phyloP scores from a whole-genome alignment of 2,888 invertebrate species.

The Pantelozetes paolii region DNA sequence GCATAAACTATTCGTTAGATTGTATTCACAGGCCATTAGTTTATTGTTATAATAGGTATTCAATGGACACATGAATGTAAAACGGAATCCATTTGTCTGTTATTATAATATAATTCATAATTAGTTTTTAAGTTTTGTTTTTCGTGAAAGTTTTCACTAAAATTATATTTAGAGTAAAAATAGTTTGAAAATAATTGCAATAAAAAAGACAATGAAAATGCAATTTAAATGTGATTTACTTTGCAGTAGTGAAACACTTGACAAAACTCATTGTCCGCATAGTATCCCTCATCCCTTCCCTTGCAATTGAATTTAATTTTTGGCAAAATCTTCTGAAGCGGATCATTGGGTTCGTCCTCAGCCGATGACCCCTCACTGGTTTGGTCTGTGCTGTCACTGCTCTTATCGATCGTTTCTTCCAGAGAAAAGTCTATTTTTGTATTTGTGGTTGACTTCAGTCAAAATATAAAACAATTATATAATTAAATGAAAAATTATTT shows the following conservation, averaged over 20 bases:
- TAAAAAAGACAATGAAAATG: not conserved
- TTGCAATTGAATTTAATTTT: slow-evolving; percentile 47
- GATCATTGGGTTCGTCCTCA: slow-evolving; percentile 38
- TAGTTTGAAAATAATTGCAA: too few relatives aligned
- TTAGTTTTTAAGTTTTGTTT: not conserved
- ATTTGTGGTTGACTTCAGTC: not conserved
- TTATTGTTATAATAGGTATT: slow-evolving; percentile 47
- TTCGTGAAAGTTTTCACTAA: too few relatives aligned
- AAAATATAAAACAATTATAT: not conserved
- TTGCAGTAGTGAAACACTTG: slow-evolving; percentile 49
- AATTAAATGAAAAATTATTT: not conserved
- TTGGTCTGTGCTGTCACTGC: not conserved
- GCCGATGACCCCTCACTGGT: not conserved
- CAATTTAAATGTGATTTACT: slow-evolving; percentile 7
- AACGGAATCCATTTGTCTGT: slow-evolving; percentile 46
- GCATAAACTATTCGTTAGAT: slow-evolving; percentile 18
- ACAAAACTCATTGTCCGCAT: slow-evolving; percentile 48
- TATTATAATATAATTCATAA: slow-evolving; percentile 5
- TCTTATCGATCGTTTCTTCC: not conserved
- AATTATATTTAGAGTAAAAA: too few relatives aligned
- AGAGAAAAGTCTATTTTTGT: not conserved
- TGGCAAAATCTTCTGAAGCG: slow-evolving; percentile 46
- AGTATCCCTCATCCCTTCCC: slow-evolving; percentile 47
- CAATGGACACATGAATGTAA: slow-evolving; percentile 47
- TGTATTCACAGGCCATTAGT: slow-evolving; percentile 47